Evolutionary conservation across 2,113 vertebrate species (phyloP).

Genomic region (Chiloscyllium plagiosum): DNA sequence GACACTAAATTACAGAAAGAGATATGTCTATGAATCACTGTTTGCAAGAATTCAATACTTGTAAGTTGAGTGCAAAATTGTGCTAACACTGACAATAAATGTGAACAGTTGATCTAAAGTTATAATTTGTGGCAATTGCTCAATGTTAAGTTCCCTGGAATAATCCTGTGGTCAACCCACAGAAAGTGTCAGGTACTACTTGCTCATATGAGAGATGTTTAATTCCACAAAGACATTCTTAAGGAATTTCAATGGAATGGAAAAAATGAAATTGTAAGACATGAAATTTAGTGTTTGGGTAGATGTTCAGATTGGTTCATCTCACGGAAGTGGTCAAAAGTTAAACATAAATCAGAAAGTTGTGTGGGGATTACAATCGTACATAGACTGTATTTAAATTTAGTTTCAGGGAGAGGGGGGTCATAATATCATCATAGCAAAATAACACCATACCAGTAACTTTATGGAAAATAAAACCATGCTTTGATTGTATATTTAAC

Average conservation of each 20-base stretch:
- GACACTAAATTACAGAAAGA: neutral
- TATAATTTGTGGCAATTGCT: neutral
- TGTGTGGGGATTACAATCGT: neutral
- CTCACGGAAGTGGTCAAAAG: neutral
- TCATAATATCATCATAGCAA: neutral
- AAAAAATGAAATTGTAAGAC: neutral
- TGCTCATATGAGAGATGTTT: neutral
- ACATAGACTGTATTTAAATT: neutral
- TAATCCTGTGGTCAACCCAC: neutral
- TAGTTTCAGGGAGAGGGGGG: neutral
- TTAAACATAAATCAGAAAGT: neutral
- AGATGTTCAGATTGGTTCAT: neutral
- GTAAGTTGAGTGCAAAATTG: neutral
- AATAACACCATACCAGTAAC: neutral
- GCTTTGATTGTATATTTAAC: neutral
- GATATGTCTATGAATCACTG: neutral
- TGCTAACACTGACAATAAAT: neutral
- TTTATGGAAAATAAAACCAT: neutral
- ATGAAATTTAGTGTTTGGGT: neutral
- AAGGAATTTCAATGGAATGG: neutral
- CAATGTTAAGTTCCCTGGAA: neutral
- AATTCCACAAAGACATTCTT: neutral
- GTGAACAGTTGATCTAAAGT: neutral
- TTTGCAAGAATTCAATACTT: neutral
- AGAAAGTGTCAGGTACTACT: neutral